phyloP scores from a whole-genome alignment of 2,113 vertebrate species.

The Microtus oregoni region DNA sequence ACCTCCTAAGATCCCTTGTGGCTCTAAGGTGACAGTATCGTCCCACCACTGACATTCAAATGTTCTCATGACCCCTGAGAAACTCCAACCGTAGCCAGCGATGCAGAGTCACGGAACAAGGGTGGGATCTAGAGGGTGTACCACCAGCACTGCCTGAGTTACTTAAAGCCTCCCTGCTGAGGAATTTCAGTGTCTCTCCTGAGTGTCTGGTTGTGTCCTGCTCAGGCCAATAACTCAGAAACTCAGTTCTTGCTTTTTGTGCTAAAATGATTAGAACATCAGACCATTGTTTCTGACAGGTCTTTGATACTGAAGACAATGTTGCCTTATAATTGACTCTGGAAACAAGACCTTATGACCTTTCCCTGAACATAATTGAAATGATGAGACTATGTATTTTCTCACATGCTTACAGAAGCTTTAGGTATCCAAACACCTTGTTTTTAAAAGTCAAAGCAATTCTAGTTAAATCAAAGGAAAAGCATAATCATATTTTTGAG shows the following conservation, averaged over 20 bases:
- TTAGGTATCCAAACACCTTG: background rate
- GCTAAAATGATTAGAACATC: background rate
- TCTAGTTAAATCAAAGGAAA: background rate
- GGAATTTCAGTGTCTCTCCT: background rate
- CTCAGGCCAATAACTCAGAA: background rate
- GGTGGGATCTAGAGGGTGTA: rapidly evolving
- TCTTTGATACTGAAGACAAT: background rate
- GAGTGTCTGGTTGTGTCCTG: background rate
- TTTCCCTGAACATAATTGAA: background rate
- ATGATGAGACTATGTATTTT: background rate
- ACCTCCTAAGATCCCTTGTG: background rate
- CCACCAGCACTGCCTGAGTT: no score
- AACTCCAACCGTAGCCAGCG: background rate
- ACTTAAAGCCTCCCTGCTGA: background rate
- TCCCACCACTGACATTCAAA: background rate
- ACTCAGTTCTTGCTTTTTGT: slow-evolving; percentile 20
- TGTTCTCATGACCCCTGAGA: background rate
- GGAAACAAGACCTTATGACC: background rate
- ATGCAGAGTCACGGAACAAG: background rate
- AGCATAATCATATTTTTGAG: background rate
- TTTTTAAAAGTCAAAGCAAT: background rate
- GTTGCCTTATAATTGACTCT: background rate
- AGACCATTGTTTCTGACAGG: background rate
- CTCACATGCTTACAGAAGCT: background rate
- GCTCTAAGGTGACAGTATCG: background rate